Evolutionary conservation across 2,113 vertebrate genomes (phyloP).

Genomic region (Petroica traversi): DNA sequence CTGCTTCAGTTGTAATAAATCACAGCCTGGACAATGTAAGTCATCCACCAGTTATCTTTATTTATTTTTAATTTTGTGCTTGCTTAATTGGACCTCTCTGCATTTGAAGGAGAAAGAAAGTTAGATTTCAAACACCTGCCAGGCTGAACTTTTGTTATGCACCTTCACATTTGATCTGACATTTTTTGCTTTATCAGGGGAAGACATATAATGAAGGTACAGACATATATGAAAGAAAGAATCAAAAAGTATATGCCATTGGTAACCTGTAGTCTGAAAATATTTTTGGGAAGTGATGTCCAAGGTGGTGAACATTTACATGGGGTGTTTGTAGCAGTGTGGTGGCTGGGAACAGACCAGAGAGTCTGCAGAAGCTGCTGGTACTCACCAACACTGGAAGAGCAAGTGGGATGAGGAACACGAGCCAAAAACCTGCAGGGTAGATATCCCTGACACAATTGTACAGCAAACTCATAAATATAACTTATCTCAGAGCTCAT

Average conservation of each 20-base stretch:
- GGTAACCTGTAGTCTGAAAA: background rate
- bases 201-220: background rate
- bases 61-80: background rate
- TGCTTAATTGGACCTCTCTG: background rate
- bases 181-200: background rate
- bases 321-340: background rate
- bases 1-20: background rate
- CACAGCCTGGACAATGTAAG: background rate
- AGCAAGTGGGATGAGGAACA: slow-evolving; percentile 1
- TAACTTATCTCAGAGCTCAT: slow-evolving; percentile 21
- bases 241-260: background rate
- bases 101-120: background rate
- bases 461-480: slow-evolving; percentile 43
- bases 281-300: background rate
- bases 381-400: background rate
- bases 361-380: background rate
- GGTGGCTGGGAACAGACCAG: background rate
- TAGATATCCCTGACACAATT: slow-evolving; percentile 17
- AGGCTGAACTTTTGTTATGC: background rate
- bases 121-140: background rate
- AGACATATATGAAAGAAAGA: background rate
- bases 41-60: background rate
- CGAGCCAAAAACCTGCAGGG: background rate
- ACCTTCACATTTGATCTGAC: background rate
- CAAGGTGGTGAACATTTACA: background rate